A percentile compares a stretch with the other conserved stretches of the same genome.
Conservation (phyloP, 2,113 vertebrate species). For the Naja naja region DNA sequence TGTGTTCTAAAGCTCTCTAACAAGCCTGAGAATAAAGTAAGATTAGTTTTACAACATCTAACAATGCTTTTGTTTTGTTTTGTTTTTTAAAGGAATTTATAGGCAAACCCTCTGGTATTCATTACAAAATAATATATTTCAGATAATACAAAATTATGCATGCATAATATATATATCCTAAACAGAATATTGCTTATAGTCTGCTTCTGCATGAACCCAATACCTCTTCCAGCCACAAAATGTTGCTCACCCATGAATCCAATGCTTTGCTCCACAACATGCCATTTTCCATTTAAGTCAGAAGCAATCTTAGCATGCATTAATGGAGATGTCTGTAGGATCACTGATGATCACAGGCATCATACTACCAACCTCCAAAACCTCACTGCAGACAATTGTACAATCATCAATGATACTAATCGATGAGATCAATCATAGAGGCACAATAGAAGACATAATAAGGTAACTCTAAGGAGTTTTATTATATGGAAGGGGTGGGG, state of each 20-base stretch:
- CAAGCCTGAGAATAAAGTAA: background rate
- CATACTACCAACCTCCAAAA: background rate
- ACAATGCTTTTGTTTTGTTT: background rate
- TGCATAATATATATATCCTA: background rate
- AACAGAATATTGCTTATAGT: background rate
- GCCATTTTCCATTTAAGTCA: background rate
- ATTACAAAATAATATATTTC: background rate
- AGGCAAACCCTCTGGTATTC: background rate
- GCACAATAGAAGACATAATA: background rate
- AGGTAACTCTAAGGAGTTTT: background rate
- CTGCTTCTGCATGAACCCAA: background rate
- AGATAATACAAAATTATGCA: background rate
- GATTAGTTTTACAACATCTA: background rate
- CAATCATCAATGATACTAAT: background rate
- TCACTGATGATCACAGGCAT: background rate
- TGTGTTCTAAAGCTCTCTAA: background rate
- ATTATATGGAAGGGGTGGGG: background rate
- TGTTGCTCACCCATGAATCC: background rate
- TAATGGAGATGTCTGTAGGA: background rate
- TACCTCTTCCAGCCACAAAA: background rate
- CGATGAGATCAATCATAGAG: background rate
- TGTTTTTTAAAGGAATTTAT: background rate
- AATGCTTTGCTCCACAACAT: background rate
- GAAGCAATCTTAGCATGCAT: background rate
- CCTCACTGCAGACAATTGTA: background rate